Evolutionary conservation across 1,140 invertebrate genomes (phyloP).

Genomic region (Portunus trituberculatus): DNA sequence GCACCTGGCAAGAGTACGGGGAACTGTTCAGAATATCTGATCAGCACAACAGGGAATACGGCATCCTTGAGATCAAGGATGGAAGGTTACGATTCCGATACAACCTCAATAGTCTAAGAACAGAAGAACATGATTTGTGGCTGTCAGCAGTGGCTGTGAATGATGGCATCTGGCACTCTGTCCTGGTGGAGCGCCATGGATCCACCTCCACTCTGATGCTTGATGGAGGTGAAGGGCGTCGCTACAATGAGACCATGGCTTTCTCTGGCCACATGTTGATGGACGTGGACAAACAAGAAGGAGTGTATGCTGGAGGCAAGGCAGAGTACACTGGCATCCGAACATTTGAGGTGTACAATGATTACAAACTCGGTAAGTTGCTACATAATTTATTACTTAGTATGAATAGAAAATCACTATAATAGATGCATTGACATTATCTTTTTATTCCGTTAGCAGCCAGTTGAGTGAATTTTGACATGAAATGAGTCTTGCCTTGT

Average conservation of each 20-base stretch:
- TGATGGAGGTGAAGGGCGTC: constrained; percentile 96
- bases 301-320: constrained; percentile 96
- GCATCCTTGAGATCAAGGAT: constrained; percentile 96
- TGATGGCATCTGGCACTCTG: constrained; percentile 98
- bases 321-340: constrained; percentile 95
- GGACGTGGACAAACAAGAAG: constrained; percentile 95
- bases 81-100: constrained; percentile 92
- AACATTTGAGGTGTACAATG: constrained; percentile 96
- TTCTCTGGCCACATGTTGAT: constrained; percentile 95
- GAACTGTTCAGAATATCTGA: constrained; percentile 95
- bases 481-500: neutral
- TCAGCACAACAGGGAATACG: constrained; percentile 96
- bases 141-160: constrained; percentile 93
- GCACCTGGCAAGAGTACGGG: constrained; percentile 94
- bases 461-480: too few species aligned
- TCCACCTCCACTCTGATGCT: constrained; percentile 95
- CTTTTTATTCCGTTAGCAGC: neutral
- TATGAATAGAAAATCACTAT: neutral
- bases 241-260: constrained; percentile 96
- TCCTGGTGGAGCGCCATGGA: constrained; percentile 90
- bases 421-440: neutral
- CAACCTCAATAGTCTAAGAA: constrained; percentile 94
- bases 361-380: constrained; percentile 92
- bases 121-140: constrained; percentile 94
- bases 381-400: neutral